phyloP scores from a whole-genome alignment of 1,140 invertebrate genomes.

The Himalopsyche phryganea region DNA sequence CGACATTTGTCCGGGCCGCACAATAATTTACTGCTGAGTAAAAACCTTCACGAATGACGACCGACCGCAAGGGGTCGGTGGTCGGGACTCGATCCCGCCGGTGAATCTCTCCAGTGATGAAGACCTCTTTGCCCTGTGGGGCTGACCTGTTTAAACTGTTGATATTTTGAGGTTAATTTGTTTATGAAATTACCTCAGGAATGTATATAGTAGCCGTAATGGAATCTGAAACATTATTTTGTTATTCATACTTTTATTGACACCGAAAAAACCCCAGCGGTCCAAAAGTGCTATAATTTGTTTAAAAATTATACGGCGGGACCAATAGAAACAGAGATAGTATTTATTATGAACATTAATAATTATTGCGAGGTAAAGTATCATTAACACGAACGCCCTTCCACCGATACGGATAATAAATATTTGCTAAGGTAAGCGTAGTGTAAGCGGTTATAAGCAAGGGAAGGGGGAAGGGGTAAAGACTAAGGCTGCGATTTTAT shows the following conservation, averaged over 20 bases:
- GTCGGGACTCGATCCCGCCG: not conserved
- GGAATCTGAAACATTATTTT: slow-evolving; percentile 24
- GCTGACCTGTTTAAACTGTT: slow-evolving; percentile 33
- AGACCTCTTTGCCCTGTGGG: slow-evolving; percentile 19
- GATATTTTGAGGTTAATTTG: slow-evolving; percentile 32
- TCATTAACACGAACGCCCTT: slow-evolving; percentile 32
- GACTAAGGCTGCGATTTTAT: too few relatives aligned
- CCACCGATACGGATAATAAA: slow-evolving; percentile 35
- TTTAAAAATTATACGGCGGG: slow-evolving; percentile 57
- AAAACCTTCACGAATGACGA: slow-evolving; percentile 75
- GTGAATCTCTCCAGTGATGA: slow-evolving; percentile 30
- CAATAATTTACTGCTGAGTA: slow-evolving; percentile 79
- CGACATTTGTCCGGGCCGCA: slow-evolving; percentile 81
- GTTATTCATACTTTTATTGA: slow-evolving; percentile 22
- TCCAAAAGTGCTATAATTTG: slow-evolving; percentile 54
- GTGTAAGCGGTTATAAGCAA: slow-evolving; percentile 1
- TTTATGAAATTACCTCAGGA: slow-evolving; percentile 27
- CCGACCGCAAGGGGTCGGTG: slow-evolving; percentile 33
- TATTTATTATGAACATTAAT: slow-evolving; percentile 53
- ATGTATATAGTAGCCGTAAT: slow-evolving; percentile 30
- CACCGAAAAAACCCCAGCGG: slow-evolving; percentile 34
- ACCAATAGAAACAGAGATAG: slow-evolving; percentile 53
- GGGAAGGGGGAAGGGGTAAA: too few relatives aligned
- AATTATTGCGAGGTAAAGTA: slow-evolving; percentile 24
- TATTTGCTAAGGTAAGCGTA: slow-evolving; percentile 21